Evolutionary conservation across 64 coral and sea anemone genomes (phyloP).

Genomic region (Montipora efflorescens): DNA sequence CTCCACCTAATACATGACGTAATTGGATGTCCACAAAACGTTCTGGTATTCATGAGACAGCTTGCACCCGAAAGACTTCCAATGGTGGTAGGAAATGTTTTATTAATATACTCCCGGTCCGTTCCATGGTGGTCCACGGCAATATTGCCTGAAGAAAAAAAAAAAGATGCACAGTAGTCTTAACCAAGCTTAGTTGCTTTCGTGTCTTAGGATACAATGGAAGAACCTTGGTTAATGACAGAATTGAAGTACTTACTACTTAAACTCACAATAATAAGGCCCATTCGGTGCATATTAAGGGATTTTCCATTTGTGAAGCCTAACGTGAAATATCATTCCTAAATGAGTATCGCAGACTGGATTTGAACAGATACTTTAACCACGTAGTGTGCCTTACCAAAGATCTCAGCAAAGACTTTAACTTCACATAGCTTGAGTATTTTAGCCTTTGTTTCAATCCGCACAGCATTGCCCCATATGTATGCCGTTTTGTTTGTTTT

Average conservation of each 20-base stretch:
- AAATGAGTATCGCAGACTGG: too few relatives aligned
- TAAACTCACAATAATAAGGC: too few relatives aligned
- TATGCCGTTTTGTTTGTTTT: neutral
- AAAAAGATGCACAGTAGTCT: too few relatives aligned
- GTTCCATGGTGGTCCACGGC: neutral
- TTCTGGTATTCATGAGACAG: neutral
- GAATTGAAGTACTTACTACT: too few relatives aligned
- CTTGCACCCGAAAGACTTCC: fast-evolving
- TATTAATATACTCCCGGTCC: neutral
- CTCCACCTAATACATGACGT: neutral
- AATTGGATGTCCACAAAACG: neutral
- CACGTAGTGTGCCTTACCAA: neutral
- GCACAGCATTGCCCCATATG: neutral
- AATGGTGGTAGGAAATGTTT: too few relatives aligned
- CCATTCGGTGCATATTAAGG: too few relatives aligned
- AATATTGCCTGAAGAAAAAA: neutral
- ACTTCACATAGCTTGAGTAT: slow-evolving; percentile 4
- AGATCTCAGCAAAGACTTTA: neutral
- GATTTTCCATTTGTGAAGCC: too few relatives aligned
- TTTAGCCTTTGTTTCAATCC: neutral
- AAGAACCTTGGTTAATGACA: too few relatives aligned
- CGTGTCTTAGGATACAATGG: too few relatives aligned
- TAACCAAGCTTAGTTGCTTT: too few relatives aligned
- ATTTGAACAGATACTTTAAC: too few relatives aligned
- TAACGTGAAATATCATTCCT: too few relatives aligned